Evolutionary conservation across 2,113 vertebrate genomes (phyloP).

Genomic region (Zosterops lateralis): DNA sequence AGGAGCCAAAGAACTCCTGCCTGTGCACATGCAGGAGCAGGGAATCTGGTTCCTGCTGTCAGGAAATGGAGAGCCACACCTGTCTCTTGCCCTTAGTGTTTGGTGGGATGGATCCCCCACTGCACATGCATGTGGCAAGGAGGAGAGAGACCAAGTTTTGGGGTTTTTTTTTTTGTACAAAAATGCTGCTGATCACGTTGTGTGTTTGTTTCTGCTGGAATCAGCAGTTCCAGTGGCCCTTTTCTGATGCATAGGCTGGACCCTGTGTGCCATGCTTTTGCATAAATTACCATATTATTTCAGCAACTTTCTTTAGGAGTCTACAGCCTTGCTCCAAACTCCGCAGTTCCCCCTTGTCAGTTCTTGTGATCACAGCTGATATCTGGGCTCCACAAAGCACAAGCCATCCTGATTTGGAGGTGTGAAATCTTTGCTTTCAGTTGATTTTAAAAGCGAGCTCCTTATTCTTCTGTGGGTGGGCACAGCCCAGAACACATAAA

Average conservation of each 20-base stretch:
- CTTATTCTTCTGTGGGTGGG: neutral
- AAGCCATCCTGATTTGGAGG: conserved; percentile 12
- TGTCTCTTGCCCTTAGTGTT: neutral
- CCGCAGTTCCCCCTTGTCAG: neutral
- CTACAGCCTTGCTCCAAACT: neutral
- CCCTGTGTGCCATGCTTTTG: neutral
- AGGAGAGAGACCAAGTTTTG: neutral
- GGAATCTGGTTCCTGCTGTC: neutral
- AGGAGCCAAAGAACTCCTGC: neutral
- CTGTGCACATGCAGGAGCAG: neutral
- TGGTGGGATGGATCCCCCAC: neutral
- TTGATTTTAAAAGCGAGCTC: neutral
- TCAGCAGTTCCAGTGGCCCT: neutral
- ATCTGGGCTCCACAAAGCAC: conserved; percentile 32
- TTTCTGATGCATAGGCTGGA: conserved; percentile 5
- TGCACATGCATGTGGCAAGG: rapidly evolving
- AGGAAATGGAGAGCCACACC: rapidly evolving
- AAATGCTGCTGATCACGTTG: neutral
- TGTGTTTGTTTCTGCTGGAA: neutral
- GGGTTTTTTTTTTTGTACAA: neutral
- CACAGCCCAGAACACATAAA: neutral
- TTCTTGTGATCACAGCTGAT: neutral
- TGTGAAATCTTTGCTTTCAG: conserved; percentile 59
- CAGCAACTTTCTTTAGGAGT: conserved; percentile 2
- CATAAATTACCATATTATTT: conserved; percentile 56